phyloP scores from a whole-genome alignment of 2,888 invertebrate species.

The Pheosia gnoma region DNA sequence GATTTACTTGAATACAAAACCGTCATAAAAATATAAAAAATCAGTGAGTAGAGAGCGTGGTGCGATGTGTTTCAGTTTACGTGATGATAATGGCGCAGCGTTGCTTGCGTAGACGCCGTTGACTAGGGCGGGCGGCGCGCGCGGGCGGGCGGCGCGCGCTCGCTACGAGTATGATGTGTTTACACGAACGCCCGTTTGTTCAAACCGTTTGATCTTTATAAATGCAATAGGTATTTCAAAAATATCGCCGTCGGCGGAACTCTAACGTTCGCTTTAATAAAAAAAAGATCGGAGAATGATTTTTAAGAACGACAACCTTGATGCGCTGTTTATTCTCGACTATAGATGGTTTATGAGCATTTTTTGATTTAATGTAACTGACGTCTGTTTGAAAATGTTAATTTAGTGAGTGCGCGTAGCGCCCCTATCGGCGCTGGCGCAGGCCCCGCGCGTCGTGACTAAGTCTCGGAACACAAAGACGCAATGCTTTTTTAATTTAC shows the following conservation, averaged over 20 bases:
- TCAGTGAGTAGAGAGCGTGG: constrained; percentile 34
- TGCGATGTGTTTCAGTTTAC: constrained; percentile 46
- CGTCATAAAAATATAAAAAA: constrained; percentile 44
- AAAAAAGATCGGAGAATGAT: constrained; percentile 70
- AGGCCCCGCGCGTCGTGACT: constrained; percentile 20
- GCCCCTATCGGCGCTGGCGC: constrained; percentile 27
- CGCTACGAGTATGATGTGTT: constrained; percentile 70
- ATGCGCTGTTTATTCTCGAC: constrained; percentile 70
- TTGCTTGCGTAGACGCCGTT: constrained; percentile 49
- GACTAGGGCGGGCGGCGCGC: constrained; percentile 21
- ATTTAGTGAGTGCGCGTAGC: constrained; percentile 47
- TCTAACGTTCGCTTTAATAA: constrained; percentile 70
- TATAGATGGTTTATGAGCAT: constrained; percentile 72
- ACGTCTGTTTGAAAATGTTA: constrained; percentile 66
- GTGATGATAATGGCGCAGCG: constrained; percentile 53
- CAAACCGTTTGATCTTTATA: constrained; percentile 81
- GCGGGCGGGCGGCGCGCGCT: constrained; percentile 33
- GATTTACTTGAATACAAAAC: constrained; percentile 29
- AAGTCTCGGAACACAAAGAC: constrained; percentile 26
- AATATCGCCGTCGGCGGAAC: constrained; percentile 73
- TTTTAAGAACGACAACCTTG: constrained; percentile 81
- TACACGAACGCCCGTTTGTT: constrained; percentile 79
- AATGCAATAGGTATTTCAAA: constrained; percentile 82
- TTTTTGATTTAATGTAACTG: constrained; percentile 67
- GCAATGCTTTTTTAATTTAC: constrained; percentile 32